Conservation (phyloP, 2,113 vertebrate genomes). For the Phodopus roborovskii region DNA sequence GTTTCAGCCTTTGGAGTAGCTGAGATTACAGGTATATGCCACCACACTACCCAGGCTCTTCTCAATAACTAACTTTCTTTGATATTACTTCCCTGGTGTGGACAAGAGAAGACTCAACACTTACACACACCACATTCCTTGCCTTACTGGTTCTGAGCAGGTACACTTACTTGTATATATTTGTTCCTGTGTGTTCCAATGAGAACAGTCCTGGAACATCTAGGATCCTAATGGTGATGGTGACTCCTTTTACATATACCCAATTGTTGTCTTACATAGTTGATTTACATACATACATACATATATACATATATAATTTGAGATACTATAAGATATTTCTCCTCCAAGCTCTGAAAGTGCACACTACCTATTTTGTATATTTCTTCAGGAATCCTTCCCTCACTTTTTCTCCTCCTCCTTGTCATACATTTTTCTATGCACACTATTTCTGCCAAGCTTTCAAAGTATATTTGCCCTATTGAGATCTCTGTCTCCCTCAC, state of each 20-base stretch:
- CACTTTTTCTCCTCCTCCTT: background rate
- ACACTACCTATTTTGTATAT: background rate
- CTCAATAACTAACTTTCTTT: background rate
- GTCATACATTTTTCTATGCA: background rate
- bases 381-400: background rate
- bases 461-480: background rate
- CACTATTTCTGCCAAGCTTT: background rate
- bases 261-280: constrained; percentile 5
- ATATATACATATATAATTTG: background rate
- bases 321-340: background rate
- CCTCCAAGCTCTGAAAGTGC: background rate
- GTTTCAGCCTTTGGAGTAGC: background rate
- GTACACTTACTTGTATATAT: background rate
- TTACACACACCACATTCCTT: background rate
- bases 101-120: background rate
- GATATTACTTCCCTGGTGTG: background rate
- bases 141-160: background rate
- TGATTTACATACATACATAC: background rate
- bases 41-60: background rate
- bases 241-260: background rate
- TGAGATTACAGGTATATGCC: background rate
- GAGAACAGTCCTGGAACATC: background rate
- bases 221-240: background rate
- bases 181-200: background rate
- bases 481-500: background rate